Evolutionary conservation across 2,797 vertebrate species (phyloP).

Genomic region (Dipus sagitta): DNA sequence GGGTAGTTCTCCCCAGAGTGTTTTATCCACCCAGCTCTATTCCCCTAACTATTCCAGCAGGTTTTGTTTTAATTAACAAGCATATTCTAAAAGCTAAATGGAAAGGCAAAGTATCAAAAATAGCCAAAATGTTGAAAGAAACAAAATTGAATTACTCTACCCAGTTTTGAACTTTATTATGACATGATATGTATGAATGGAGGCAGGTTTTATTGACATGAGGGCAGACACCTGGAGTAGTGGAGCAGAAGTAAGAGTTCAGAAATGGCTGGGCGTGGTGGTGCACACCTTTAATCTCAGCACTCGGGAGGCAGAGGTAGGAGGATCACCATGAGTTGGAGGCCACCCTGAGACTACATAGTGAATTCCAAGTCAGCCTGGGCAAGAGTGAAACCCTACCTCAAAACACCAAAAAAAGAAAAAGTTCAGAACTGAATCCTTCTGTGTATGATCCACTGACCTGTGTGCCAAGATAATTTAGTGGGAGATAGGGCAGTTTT

Average conservation of each 20-base stretch:
- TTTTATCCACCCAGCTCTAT: not conserved
- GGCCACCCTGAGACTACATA: too few relatives aligned
- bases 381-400: too few relatives aligned
- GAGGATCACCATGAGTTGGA: too few relatives aligned
- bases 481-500: not conserved
- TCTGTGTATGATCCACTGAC: not conserved
- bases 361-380: too few relatives aligned
- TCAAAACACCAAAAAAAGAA: too few relatives aligned
- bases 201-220: not conserved
- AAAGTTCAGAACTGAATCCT: not conserved
- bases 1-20: not conserved
- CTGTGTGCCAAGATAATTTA: not conserved
- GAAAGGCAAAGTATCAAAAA: not conserved
- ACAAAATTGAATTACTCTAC: not conserved
- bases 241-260: not conserved
- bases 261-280: not conserved
- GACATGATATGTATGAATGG: not conserved
- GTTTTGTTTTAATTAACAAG: not conserved
- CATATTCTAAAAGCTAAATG: not conserved
- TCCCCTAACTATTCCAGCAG: not conserved
- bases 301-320: too few relatives aligned
- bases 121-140: not conserved
- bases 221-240: not conserved
- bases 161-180: not conserved
- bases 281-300: too few relatives aligned